Conservation (phyloP, 2,888 invertebrate genomes). For the Chymomyza caudatula region DNA sequence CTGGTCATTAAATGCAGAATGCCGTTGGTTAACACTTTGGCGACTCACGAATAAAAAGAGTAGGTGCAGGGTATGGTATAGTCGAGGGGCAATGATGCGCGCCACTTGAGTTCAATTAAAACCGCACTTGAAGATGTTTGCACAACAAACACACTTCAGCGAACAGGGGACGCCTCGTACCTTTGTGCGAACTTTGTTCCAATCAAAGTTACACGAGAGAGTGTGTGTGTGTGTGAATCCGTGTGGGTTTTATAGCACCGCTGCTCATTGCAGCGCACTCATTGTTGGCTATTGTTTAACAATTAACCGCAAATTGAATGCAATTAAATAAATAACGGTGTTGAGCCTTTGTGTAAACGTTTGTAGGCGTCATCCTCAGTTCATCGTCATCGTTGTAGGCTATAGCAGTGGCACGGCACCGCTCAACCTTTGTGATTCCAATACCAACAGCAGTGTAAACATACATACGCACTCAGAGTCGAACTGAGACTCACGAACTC, state of each 20-base stretch:
- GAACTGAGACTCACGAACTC: conserved; percentile 13
- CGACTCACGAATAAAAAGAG: conserved; percentile 33
- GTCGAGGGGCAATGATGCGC: conserved; percentile 9
- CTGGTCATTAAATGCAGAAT: not conserved
- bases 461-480: conserved; percentile 10
- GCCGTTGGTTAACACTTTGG: conserved; percentile 34
- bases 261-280: conserved; percentile 23
- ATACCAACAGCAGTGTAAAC: conserved; percentile 34
- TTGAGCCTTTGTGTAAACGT: conserved; percentile 70
- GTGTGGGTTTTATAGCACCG: not conserved
- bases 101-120: conserved; percentile 72
- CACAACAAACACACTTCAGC: conserved; percentile 55
- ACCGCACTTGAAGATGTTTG: conserved; percentile 71
- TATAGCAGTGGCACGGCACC: conserved; percentile 7
- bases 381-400: conserved; percentile 17
- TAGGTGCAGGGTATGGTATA: conserved; percentile 5
- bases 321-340: conserved; percentile 74
- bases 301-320: conserved; percentile 74
- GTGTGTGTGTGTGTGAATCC: not conserved
- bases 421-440: conserved; percentile 32
- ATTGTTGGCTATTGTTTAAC: conserved; percentile 66
- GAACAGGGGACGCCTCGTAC: conserved; percentile 16
- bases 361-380: conserved; percentile 53
- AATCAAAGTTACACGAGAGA: conserved; percentile 22
- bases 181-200: conserved; percentile 24